These are phyloP conservation scores for Oreochromis spilurus DNA, from an alignment of 2,113 vertebrate genomes.

Conservation along the genomic window DNA sequence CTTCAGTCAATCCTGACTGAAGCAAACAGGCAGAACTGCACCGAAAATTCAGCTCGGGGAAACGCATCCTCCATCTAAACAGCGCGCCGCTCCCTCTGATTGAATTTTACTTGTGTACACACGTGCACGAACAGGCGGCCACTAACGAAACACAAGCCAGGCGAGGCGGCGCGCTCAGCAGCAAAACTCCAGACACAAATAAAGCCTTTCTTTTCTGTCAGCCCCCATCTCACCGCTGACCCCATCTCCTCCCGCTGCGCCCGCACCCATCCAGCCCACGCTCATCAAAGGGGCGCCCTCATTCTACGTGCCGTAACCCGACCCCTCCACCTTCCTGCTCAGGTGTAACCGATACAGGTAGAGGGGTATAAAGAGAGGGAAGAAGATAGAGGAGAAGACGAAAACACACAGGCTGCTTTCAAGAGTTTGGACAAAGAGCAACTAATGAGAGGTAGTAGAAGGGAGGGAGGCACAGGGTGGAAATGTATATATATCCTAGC, in stretches of 20 bases:
- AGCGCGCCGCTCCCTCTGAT: neutral
- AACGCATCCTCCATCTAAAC: neutral
- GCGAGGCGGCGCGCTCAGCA: conserved; percentile 21
- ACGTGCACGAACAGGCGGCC: conserved; percentile 16
- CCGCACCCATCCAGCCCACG: conserved; percentile 34
- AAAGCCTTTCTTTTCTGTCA: conserved; percentile 60
- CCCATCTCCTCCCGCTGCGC: conserved; percentile 29
- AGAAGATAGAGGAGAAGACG: neutral
- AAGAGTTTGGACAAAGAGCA: conserved; percentile 62
- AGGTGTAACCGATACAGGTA: conserved; percentile 80
- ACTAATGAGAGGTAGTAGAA: conserved; percentile 44
- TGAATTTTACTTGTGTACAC: neutral
- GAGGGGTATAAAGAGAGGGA: conserved; percentile 14
- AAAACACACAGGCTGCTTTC: conserved; percentile 62
- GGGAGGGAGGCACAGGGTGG: neutral
- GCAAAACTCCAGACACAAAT: conserved; percentile 57
- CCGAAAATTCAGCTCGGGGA: neutral
- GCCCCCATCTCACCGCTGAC: conserved; percentile 48
- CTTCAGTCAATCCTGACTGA: neutral
- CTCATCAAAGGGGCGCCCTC: conserved; percentile 70
- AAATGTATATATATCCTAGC: conserved; percentile 3
- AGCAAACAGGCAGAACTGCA: neutral
- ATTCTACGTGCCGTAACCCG: conserved; percentile 64
- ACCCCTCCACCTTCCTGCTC: conserved; percentile 54
- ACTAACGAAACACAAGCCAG: conserved; percentile 41